phyloP scores from a whole-genome alignment of 2,797 vertebrate species.

The Gymnoscopelus braueri region DNA sequence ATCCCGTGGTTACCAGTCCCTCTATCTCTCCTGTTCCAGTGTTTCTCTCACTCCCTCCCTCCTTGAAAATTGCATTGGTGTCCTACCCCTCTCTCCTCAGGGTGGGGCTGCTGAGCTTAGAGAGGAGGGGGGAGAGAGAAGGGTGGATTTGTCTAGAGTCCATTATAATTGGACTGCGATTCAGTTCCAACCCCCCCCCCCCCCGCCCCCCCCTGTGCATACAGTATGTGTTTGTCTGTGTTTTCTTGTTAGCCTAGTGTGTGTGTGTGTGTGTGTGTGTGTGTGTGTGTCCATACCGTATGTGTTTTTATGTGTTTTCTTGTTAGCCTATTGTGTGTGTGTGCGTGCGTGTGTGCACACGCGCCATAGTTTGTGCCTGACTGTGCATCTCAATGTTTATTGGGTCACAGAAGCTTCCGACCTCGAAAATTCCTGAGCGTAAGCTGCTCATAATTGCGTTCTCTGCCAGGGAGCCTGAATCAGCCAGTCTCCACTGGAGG shows the following conservation, averaged over 20 bases:
- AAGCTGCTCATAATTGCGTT: constrained; percentile 32
- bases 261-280: constrained; percentile 4
- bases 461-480: constrained; percentile 36
- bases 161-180: constrained; percentile 59
- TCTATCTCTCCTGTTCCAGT: constrained; percentile 20
- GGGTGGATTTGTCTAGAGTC: constrained; percentile 20
- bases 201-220: not conserved
- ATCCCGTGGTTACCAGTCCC: not conserved
- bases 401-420: constrained; percentile 17
- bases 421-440: constrained; percentile 32
- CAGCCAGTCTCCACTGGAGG: constrained; percentile 7
- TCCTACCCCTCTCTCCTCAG: constrained; percentile 32
- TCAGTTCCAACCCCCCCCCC: not conserved
- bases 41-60: not conserved
- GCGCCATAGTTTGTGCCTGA: not conserved
- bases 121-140: constrained; percentile 16
- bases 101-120: constrained; percentile 57
- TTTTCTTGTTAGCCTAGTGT: constrained; percentile 22
- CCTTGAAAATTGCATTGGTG: not conserved
- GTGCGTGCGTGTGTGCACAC: not conserved
- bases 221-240: not conserved
- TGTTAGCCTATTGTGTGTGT: not conserved
- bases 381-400: not conserved
- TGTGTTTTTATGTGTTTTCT: no score
- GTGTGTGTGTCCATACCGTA: not conserved